phyloP scores from a whole-genome alignment of 2,797 vertebrate genomes.

The Enteromius radiatus region DNA sequence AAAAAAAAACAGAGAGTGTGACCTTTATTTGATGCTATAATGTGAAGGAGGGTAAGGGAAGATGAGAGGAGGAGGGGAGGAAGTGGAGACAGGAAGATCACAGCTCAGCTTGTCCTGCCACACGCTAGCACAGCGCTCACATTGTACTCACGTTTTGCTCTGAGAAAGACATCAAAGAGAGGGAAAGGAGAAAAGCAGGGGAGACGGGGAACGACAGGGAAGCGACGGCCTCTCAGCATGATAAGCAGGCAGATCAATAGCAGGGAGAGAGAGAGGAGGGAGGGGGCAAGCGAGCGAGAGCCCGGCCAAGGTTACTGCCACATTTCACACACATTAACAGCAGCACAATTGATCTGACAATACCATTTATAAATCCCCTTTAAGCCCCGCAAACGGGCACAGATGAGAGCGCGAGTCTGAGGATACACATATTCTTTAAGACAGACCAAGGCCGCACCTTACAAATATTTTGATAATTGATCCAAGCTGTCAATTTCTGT shows the following conservation, averaged over 20 bases:
- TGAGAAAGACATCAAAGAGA: conserved; percentile 61
- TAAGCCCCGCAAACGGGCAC: conserved; percentile 15
- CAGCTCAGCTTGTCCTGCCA: conserved; percentile 48
- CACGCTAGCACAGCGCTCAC: conserved; percentile 54
- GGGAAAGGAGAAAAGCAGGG: conserved; percentile 66
- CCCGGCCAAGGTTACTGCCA: conserved; percentile 73
- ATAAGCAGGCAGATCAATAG: conserved; percentile 82
- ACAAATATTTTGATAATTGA: not conserved
- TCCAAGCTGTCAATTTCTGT: not conserved
- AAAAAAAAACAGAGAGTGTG: conserved; percentile 22
- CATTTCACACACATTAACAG: conserved; percentile 74
- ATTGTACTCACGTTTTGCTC: conserved; percentile 55
- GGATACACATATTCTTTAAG: conserved; percentile 2
- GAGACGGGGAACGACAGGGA: conserved; percentile 69
- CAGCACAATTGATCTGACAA: conserved; percentile 75
- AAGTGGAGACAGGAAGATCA: conserved; percentile 58
- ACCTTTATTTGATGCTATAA: conserved; percentile 41
- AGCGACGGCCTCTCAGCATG: conserved; percentile 73
- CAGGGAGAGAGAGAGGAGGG: conserved; percentile 57
- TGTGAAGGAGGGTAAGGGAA: conserved; percentile 15
- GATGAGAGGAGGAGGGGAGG: conserved; percentile 48
- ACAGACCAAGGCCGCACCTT: not conserved
- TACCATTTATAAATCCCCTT: conserved; percentile 68
- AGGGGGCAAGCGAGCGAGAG: conserved; percentile 55
- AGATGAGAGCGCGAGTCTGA: not conserved